Conservation (phyloP, 2,113 vertebrate species). For the Todiramphus saurophagus region DNA sequence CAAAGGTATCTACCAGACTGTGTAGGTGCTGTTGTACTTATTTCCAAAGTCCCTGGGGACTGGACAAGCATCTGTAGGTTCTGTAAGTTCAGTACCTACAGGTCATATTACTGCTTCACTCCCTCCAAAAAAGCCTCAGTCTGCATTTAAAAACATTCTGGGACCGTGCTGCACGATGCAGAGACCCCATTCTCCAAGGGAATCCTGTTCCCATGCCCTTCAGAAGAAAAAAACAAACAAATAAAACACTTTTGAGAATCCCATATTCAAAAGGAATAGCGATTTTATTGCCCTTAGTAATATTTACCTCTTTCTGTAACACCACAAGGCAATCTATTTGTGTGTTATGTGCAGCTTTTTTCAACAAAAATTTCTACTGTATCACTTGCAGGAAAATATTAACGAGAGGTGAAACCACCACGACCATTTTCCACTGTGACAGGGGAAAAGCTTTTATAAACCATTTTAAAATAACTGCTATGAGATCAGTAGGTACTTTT, state of each 20-base stretch:
- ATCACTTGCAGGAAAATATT: not conserved
- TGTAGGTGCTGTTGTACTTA: not conserved
- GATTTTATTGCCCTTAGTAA: not conserved
- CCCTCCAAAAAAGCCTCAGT: not conserved
- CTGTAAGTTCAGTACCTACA: not conserved
- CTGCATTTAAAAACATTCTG: not conserved
- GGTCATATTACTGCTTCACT: not conserved
- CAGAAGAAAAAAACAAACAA: not conserved
- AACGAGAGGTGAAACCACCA: not conserved
- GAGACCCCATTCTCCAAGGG: not conserved
- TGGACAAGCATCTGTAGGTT: not conserved
- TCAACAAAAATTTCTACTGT: not conserved
- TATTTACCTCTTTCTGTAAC: not conserved
- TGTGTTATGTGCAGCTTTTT: not conserved
- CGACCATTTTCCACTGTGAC: not conserved
- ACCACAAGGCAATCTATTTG: not conserved
- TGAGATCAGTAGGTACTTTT: not conserved
- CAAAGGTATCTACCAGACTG: not conserved
- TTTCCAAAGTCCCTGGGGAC: not conserved
- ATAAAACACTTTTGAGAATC: not conserved
- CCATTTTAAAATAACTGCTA: not conserved
- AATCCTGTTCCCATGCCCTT: not conserved
- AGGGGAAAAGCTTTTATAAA: not conserved
- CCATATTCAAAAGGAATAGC: not conserved
- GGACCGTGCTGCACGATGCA: fast-evolving